Evolutionary conservation across 30 jellyfish, hydroid and myxozoan genomes (phyloP).

Genomic region (Aurelia coerulea): DNA sequence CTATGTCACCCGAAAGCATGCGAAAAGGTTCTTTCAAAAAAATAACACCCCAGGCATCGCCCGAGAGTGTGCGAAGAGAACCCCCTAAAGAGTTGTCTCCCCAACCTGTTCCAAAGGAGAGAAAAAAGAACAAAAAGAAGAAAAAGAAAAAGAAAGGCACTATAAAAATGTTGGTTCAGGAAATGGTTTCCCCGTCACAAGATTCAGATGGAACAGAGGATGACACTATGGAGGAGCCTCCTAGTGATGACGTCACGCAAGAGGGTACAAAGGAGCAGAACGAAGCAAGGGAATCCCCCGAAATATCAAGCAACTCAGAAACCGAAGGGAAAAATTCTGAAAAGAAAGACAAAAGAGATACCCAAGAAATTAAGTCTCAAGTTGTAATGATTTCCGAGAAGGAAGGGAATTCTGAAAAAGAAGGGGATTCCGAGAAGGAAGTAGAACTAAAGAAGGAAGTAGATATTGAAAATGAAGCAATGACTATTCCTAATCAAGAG

Average conservation of each 20-base stretch:
- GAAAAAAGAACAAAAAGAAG: constrained; percentile 89
- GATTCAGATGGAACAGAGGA: constrained; percentile 41
- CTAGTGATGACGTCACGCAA: neutral
- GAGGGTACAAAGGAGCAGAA: neutral
- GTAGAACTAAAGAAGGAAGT: constrained; percentile 25
- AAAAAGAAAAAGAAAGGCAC: constrained; percentile 64
- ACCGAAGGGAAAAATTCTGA: neutral
- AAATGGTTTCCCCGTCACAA: constrained; percentile 1
- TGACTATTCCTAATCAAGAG: neutral
- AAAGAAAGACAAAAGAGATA: neutral
- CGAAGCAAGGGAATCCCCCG: neutral
- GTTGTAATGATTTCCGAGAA: constrained; percentile 1
- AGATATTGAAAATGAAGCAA: neutral
- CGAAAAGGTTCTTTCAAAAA: constrained; percentile 35
- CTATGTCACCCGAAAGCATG: constrained; percentile 10
- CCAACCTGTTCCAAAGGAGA: constrained; percentile 85
- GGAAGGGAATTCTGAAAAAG: constrained; percentile 28
- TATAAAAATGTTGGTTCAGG: constrained; percentile 49
- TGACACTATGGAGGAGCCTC: constrained; percentile 9
- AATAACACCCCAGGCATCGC: neutral
- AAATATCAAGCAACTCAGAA: too few relatives aligned
- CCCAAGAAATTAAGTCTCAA: neutral
- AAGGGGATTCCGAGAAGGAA: constrained; percentile 12
- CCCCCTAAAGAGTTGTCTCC: constrained; percentile 18
- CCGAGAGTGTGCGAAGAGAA: neutral